phyloP scores from a whole-genome alignment of 2,113 vertebrate genomes.

The Hypanus sabinus region DNA sequence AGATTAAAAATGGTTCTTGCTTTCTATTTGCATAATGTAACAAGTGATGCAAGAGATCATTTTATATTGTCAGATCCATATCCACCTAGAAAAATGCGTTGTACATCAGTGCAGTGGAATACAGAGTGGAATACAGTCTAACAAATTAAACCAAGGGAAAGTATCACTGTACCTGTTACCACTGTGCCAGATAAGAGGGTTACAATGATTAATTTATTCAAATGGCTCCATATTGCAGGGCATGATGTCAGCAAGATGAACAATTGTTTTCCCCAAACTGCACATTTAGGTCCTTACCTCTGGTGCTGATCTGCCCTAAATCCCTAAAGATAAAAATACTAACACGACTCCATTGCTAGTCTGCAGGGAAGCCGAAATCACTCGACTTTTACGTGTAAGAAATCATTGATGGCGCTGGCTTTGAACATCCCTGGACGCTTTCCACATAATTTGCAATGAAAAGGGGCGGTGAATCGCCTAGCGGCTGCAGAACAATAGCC shows the following conservation, averaged over 20 bases:
- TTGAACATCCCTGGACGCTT: not conserved
- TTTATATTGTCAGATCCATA: not conserved
- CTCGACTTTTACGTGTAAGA: not conserved
- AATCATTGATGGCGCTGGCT: not conserved
- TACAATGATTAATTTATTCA: not conserved
- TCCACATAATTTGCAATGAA: not conserved
- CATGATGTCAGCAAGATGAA: not conserved
- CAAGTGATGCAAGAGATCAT: conserved; percentile 1
- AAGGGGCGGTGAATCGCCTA: not conserved
- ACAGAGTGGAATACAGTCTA: not conserved
- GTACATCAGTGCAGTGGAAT: conserved; percentile 7
- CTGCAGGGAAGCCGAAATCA: not conserved
- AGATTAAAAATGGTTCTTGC: not conserved
- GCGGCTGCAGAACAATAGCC: not conserved
- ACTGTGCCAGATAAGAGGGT: not conserved
- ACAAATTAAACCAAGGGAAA: not conserved
- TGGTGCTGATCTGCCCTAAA: not conserved
- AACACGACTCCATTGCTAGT: not conserved
- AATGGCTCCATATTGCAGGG: not conserved
- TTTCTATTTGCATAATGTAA: not conserved
- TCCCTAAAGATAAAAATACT: not conserved
- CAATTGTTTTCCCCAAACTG: not conserved
- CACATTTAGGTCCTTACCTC: not conserved
- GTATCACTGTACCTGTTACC: conserved; percentile 20
- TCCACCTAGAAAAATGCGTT: not conserved